Evolutionary conservation across 1,140 invertebrate genomes (phyloP).

Genomic region (Drosophila truncata): DNA sequence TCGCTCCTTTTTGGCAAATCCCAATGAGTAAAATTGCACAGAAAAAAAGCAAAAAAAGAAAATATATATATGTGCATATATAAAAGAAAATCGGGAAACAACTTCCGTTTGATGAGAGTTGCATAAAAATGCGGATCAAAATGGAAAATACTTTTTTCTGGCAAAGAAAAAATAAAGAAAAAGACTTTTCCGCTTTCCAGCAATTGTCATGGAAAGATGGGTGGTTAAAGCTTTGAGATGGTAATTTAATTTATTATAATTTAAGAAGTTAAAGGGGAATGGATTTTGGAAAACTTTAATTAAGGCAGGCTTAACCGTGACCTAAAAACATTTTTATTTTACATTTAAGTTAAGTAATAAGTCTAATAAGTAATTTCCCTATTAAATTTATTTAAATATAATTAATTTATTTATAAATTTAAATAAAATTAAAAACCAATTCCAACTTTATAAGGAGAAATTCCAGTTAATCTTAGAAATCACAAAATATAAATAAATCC

Average conservation of each 20-base stretch:
- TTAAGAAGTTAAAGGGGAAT: too few species aligned
- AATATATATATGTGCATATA: constrained; percentile 2
- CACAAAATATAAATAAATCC: neutral
- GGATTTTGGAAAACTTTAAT: too few species aligned
- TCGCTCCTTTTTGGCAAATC: constrained; percentile 21
- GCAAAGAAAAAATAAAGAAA: constrained; percentile 1
- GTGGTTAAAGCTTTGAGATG: too few species aligned
- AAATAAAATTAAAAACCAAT: too few species aligned
- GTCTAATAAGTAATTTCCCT: neutral
- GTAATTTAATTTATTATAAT: too few species aligned
- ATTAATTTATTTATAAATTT: neutral
- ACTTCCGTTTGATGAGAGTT: constrained; percentile 48
- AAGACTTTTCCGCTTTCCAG: constrained; percentile 11
- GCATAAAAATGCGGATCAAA: constrained; percentile 49
- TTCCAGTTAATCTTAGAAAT: too few species aligned
- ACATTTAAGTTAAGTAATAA: too few species aligned
- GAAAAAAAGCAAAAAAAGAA: neutral
- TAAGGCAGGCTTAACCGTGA: too few species aligned
- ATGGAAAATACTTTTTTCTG: constrained; percentile 37
- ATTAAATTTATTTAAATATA: neutral
- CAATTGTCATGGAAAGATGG: constrained; percentile 8
- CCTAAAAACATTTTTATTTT: too few species aligned
- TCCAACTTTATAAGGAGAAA: too few species aligned
- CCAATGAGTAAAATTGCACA: constrained; percentile 9
- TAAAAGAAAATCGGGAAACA: constrained; percentile 44